Conservation (phyloP, 2,888 invertebrate species). For the Andrena marginata region DNA sequence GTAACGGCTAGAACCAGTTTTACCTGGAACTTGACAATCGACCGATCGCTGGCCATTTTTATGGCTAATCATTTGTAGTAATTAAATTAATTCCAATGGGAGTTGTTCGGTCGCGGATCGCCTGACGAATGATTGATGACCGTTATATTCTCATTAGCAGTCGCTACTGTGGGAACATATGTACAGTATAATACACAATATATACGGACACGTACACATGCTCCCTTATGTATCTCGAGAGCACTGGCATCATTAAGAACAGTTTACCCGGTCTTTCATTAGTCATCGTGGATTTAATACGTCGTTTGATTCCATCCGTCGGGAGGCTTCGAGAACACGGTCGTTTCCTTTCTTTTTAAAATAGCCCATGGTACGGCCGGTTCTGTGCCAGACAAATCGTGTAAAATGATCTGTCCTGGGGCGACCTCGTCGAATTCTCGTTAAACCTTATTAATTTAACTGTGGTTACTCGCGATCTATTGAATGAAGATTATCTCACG, state of each 20-base stretch:
- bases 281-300: constrained; percentile 72
- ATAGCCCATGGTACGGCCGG: background rate
- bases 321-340: constrained; percentile 29
- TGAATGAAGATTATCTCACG: background rate
- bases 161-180: constrained; percentile 73
- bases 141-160: constrained; percentile 71
- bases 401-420: constrained; percentile 10
- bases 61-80: constrained; percentile 67
- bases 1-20: background rate
- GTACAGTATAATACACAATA: constrained; percentile 47
- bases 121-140: constrained; percentile 75
- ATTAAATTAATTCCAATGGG: constrained; percentile 73
- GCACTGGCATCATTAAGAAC: constrained; percentile 72
- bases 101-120: constrained; percentile 63
- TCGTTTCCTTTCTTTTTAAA: constrained; percentile 36
- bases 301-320: constrained; percentile 66
- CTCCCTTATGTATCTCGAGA: constrained; percentile 36
- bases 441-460: constrained; percentile 51
- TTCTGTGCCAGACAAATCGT: constrained; percentile 37
- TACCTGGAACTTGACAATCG: constrained; percentile 22
- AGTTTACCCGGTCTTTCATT: constrained; percentile 74
- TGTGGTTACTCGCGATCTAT: constrained; percentile 13
- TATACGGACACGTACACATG: constrained; percentile 32
- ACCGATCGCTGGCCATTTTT: constrained; percentile 60
- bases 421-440: constrained; percentile 10